A percentile compares a stretch with the other conserved stretches of the same genome.
phyloP scores from a whole-genome alignment of 1,140 invertebrate species.

The Scaptomyza hsui region DNA sequence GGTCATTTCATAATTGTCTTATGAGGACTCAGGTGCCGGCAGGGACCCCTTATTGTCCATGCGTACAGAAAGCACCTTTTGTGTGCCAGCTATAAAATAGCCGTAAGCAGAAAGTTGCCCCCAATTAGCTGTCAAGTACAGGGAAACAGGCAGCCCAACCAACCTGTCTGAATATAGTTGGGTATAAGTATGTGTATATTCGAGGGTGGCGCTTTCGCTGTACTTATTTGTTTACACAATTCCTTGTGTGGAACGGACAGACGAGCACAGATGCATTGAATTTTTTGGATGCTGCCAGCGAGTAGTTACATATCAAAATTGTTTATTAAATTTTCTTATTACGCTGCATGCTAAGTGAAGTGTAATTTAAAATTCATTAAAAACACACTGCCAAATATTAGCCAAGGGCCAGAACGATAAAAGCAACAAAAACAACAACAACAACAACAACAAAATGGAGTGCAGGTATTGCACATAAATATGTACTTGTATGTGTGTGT shows the following conservation, averaged over 20 bases:
- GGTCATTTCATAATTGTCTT: slow-evolving; percentile 78
- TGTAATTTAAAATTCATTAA: slow-evolving; percentile 77
- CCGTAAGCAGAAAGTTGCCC: slow-evolving; percentile 49
- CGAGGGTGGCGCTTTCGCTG: not conserved
- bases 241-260: slow-evolving; percentile 2
- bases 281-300: slow-evolving; percentile 24
- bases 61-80: slow-evolving; percentile 45
- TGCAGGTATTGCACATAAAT: slow-evolving; percentile 4
- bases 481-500: slow-evolving; percentile 5
- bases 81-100: slow-evolving; percentile 63
- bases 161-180: not conserved
- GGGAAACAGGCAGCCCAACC: slow-evolving; percentile 16
- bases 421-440: slow-evolving; percentile 9
- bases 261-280: slow-evolving; percentile 36
- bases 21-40: slow-evolving; percentile 56
- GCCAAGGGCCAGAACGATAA: slow-evolving; percentile 37
- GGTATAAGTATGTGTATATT: not conserved
- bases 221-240: slow-evolving; percentile 6
- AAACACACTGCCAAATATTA: slow-evolving; percentile 49
- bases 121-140: slow-evolving; percentile 75
- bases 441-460: slow-evolving; percentile 7
- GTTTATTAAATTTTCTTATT: slow-evolving; percentile 59
- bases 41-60: slow-evolving; percentile 26
- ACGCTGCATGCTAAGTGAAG: slow-evolving; percentile 25
- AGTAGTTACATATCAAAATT: slow-evolving; percentile 55